Base-by-base conservation (phyloP, 2,888 invertebrate species). In the Pammene fasciana region DNA sequence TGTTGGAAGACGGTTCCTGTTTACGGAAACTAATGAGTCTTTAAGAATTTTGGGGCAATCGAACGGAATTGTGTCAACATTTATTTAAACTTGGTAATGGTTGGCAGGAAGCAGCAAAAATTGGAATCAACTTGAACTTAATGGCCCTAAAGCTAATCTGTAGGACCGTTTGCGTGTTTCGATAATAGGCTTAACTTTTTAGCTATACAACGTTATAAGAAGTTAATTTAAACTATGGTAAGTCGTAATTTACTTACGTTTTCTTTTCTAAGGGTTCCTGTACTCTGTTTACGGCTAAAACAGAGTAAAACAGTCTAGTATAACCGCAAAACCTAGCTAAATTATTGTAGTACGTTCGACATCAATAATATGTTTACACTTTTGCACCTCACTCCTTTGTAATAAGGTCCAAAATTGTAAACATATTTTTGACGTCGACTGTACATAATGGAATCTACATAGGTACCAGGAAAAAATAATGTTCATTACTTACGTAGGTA, bases 11-110 rank as follows among this genome's bases (percentile, higher is more conserved):
- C 80, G 83, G 80, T 79, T 80, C 78, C 78, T 76, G 80, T 82
- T 80, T 82, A 82, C 81, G 80, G 80, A 78, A 84, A 87, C 85
- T 87, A 85, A 87, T 85, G 85, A 86, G 76, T 86, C 84, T 85
- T 86, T 84, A 82, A 85, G 85, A 86, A 87, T 86, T 34, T 85
- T 82, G 79, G 76, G 81, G 83, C 82, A 82, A 73, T 72, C 65
- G 73, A 76, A 76, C 72, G 74, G 72, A 75, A 75, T 76, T 68
- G 64, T 68, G 68, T 73, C 70, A 70, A 70, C 55, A 70, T 67
- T 70, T 67, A 70, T 70, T 65, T 70, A 70, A 65, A 60, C 60
- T 68, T 64, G 50, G 64, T 62, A 64, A 62, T 62, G 50, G 57
- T 57, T 52, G 68, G 36, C 57, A 64, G 56, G 68, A 62, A 64